phyloP scores from a whole-genome alignment of 2,797 vertebrate species.

The Alauda arvensis region DNA sequence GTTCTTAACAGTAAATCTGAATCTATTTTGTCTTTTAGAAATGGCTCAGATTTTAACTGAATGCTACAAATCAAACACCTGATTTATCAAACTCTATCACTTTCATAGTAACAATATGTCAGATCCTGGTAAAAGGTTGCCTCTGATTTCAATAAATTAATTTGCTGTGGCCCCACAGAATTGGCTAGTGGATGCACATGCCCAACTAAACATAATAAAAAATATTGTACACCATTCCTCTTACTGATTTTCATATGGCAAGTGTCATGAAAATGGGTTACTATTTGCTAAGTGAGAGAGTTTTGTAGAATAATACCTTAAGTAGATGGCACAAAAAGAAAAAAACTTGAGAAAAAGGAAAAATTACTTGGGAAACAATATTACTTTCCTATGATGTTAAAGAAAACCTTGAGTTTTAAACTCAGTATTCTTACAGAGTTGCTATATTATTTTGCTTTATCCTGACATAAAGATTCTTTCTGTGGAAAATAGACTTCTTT shows the following conservation, averaged over 20 bases:
- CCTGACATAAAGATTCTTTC: not conserved
- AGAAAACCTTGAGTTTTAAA: not conserved
- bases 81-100: not conserved
- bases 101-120: not conserved
- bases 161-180: not conserved
- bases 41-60: not conserved
- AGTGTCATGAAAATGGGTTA: not conserved
- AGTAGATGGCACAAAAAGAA: not conserved
- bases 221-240: not conserved
- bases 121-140: not conserved
- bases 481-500: not conserved
- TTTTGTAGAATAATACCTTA: not conserved
- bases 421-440: not conserved
- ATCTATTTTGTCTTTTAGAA: conserved; percentile 4
- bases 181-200: not conserved
- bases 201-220: not conserved
- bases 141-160: not conserved
- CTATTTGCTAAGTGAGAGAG: not conserved
- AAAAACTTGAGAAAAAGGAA: not conserved
- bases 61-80: not conserved
- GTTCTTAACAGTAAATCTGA: not conserved
- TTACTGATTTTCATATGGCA: not conserved
- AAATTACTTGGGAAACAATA: not conserved
- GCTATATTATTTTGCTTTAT: not conserved
- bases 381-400: not conserved